Evolutionary conservation across 2,888 invertebrate genomes (phyloP).

Genomic region (Patella caerulea): DNA sequence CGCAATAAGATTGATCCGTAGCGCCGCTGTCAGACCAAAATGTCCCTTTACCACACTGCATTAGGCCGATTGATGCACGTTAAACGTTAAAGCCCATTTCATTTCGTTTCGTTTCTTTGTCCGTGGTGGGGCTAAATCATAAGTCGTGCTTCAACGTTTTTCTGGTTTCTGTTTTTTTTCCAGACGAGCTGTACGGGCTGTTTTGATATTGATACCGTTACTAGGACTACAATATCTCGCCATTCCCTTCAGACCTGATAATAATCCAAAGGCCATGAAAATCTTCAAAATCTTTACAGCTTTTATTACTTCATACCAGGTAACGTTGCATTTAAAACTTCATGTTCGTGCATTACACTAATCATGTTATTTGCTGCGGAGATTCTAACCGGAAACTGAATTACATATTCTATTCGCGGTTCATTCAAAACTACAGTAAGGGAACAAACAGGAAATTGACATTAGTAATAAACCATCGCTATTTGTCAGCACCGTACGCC

Average conservation of each 20-base stretch:
- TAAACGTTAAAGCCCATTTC: too few relatives aligned
- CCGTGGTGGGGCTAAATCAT: neutral
- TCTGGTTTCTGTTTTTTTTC: conserved; percentile 14
- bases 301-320: conserved; percentile 88
- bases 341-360: neutral
- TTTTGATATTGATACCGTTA: conserved; percentile 89
- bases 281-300: conserved; percentile 89
- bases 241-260: conserved; percentile 86
- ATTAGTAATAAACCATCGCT: too few relatives aligned
- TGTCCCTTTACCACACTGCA: neutral
- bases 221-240: conserved; percentile 92
- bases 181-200: conserved; percentile 83
- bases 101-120: neutral
- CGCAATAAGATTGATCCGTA: too few relatives aligned
- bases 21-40: too few relatives aligned
- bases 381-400: too few relatives aligned
- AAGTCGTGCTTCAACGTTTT: neutral
- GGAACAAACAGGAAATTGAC: too few relatives aligned
- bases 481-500: too few relatives aligned
- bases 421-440: too few relatives aligned
- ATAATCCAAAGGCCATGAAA: conserved; percentile 70
- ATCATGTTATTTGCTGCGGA: neutral
- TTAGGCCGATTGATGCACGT: too few relatives aligned
- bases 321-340: conserved; percentile 63
- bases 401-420: too few relatives aligned